These are phyloP conservation scores for Heteropelma amictum DNA, from an alignment of 2,888 invertebrate genomes.

Conservation along the genomic window DNA sequence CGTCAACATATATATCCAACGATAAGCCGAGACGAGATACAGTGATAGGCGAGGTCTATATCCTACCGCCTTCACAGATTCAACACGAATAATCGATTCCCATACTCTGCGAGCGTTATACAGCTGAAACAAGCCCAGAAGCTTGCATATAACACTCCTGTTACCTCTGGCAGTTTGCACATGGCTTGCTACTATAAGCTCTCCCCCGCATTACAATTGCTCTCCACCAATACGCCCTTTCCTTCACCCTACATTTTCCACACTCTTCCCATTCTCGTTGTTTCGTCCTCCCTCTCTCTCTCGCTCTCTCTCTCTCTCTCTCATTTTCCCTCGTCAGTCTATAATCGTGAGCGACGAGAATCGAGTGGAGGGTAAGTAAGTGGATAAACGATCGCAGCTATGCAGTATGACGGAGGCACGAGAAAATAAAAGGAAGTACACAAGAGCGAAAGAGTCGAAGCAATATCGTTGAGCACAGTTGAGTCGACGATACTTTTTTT, in stretches of 20 bases:
- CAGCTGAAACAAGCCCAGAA: conserved; percentile 41
- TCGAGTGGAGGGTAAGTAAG: conserved; percentile 53
- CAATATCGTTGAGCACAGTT: conserved; percentile 30
- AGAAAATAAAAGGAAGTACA: conserved; percentile 21
- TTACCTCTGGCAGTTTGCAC: conserved; percentile 47
- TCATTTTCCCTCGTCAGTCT: conserved; percentile 24
- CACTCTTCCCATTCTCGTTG: conserved; percentile 40
- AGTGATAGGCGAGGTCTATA: conserved; percentile 18
- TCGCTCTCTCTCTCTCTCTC: neutral
- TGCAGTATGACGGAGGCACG: conserved; percentile 22
- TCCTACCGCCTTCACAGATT: conserved; percentile 57
- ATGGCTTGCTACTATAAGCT: conserved; percentile 40
- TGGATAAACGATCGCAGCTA: conserved; percentile 57
- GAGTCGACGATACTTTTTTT: conserved; percentile 27
- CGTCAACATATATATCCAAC: conserved; percentile 51
- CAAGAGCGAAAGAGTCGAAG: neutral
- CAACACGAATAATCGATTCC: conserved; percentile 64
- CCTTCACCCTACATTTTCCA: conserved; percentile 15
- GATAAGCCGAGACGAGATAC: conserved; percentile 42
- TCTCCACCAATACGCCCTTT: conserved; percentile 22
- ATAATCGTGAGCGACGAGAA: conserved; percentile 49
- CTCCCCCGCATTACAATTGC: conserved; percentile 22
- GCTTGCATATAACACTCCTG: conserved; percentile 39
- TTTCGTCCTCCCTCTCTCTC: neutral
- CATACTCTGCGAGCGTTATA: conserved; percentile 29